Percentiles rank a stretch among this genome's conserved stretches.
These are phyloP conservation scores for Zoanthus solanderi DNA, from an alignment of 92 coral and sea anemone genomes.

Conservation along the genomic window DNA sequence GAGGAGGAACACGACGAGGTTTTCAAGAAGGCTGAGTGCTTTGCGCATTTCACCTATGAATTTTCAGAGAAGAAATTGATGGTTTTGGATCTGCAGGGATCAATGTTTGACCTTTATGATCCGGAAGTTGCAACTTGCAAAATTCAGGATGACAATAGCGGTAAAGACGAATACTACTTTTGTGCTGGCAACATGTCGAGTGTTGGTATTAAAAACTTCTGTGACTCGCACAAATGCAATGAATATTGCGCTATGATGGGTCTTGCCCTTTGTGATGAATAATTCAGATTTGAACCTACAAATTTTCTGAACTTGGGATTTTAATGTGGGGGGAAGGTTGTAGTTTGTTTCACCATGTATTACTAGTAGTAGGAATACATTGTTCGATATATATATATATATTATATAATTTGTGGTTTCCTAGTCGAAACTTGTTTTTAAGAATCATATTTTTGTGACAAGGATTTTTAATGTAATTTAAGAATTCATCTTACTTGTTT, in stretches of 20 bases:
- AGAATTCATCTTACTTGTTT: no score
- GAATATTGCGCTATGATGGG: slow-evolving; percentile 64
- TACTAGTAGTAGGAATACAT: no score
- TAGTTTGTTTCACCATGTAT: no score
- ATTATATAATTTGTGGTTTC: no score
- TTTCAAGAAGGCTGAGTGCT: slow-evolving; percentile 40
- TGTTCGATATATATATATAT: no score
- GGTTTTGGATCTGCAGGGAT: slow-evolving; percentile 58
- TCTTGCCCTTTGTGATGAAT: no score
- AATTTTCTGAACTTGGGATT: no score
- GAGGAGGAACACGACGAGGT: slow-evolving; percentile 15
- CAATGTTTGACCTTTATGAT: slow-evolving; percentile 54
- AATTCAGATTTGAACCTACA: no score
- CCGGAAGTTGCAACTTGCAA: slow-evolving; percentile 68
- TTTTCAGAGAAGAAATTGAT: not conserved
- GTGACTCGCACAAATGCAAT: slow-evolving; percentile 45
- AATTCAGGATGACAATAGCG: not conserved
- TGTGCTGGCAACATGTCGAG: slow-evolving; percentile 66
- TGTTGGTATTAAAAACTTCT: slow-evolving; percentile 37
- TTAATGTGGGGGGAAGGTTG: slow-evolving; percentile 27
- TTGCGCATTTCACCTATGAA: slow-evolving; percentile 12
- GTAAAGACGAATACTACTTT: slow-evolving; percentile 33
- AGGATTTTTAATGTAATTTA: no score
- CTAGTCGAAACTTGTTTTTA: no score
- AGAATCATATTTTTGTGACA: no score